Evolutionary conservation across 2,888 invertebrate species (phyloP).

Genomic region (Drosophila affinis): DNA sequence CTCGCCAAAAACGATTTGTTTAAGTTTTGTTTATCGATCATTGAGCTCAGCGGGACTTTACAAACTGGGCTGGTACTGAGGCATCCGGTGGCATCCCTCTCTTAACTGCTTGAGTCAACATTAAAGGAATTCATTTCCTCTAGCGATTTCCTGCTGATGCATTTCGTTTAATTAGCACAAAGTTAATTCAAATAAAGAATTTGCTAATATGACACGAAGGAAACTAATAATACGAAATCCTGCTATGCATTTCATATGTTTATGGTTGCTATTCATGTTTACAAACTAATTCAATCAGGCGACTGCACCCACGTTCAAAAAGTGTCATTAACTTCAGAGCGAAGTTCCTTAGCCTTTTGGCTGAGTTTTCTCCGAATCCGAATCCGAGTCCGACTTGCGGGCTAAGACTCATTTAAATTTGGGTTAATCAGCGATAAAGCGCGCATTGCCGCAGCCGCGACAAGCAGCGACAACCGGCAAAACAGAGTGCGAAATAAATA

Average conservation of each 20-base stretch:
- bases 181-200: background rate
- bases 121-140: background rate
- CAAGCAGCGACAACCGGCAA: conserved; percentile 30
- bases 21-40: conserved; percentile 36
- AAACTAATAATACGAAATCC: background rate
- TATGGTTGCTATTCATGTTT: background rate
- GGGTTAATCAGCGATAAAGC: conserved; percentile 75
- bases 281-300: conserved; percentile 10
- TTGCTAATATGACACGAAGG: background rate
- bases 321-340: conserved; percentile 63
- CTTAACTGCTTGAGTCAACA: background rate
- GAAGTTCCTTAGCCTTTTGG: conserved; percentile 69
- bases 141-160: background rate
- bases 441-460: conserved; percentile 56
- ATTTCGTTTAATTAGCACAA: background rate
- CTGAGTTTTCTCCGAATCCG: conserved; percentile 29
- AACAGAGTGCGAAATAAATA: conserved; percentile 51
- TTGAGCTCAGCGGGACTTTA: background rate
- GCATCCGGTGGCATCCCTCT: background rate
- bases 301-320: conserved; percentile 5
- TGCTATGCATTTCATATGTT: background rate
- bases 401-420: conserved; percentile 58
- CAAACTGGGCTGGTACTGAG: background rate
- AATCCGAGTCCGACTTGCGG: conserved; percentile 17
- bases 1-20: conserved; percentile 34